Evolutionary conservation across 1,140 invertebrate species (phyloP).

Genomic region (Hylaeus volcanicus): DNA sequence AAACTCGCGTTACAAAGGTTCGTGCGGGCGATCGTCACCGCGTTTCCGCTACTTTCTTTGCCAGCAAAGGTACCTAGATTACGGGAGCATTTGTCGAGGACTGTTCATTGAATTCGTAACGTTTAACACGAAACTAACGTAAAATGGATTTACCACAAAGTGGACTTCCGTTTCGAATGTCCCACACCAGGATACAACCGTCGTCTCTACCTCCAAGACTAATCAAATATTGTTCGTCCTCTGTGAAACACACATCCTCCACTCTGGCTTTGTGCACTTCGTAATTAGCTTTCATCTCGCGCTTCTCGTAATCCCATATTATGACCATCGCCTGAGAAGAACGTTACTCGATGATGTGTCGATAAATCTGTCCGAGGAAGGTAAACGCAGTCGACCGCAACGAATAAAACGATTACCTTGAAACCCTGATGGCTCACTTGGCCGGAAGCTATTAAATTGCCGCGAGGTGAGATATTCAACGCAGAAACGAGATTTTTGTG

Average conservation of each 20-base stretch:
- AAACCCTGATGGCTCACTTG: slow-evolving; percentile 95
- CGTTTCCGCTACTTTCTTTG: slow-evolving; percentile 85
- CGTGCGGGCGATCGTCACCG: slow-evolving; percentile 82
- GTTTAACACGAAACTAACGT: no score
- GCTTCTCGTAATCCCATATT: slow-evolving; percentile 90
- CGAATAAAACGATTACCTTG: slow-evolving; percentile 82
- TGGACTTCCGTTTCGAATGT: slow-evolving; percentile 83
- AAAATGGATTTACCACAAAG: slow-evolving; percentile 82
- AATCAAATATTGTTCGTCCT: slow-evolving; percentile 89
- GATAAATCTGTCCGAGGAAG: not conserved
- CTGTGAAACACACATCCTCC: slow-evolving; percentile 90
- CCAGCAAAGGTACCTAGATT: slow-evolving; percentile 81
- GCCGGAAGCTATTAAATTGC: slow-evolving; percentile 91
- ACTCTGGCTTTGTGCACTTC: slow-evolving; percentile 93
- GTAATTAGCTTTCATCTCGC: slow-evolving; percentile 84
- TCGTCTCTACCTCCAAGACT: slow-evolving; percentile 94
- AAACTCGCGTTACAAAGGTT: slow-evolving; percentile 83
- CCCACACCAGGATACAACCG: slow-evolving; percentile 89
- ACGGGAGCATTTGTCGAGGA: no score
- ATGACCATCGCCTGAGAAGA: slow-evolving; percentile 87
- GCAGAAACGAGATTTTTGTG: slow-evolving; percentile 92
- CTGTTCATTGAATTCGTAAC: no score
- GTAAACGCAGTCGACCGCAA: not conserved
- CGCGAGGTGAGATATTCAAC: slow-evolving; percentile 88
- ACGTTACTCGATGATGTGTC: not conserved